These are phyloP conservation scores for Orycteropus afer DNA, from an alignment of 2,113 vertebrate species.

Conservation along the genomic window DNA sequence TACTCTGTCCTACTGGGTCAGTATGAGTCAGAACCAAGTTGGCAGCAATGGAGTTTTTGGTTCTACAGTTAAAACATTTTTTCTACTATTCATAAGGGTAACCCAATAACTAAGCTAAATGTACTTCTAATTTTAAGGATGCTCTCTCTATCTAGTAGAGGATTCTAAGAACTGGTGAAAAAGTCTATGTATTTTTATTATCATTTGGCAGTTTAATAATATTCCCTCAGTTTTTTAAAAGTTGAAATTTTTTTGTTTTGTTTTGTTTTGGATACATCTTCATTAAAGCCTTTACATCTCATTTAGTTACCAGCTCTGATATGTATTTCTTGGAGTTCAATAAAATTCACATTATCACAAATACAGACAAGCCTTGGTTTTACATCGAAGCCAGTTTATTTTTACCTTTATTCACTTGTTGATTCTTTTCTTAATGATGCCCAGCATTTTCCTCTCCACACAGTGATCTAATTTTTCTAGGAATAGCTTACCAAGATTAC, in stretches of 20 bases:
- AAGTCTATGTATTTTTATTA: background rate
- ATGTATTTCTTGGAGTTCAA: background rate
- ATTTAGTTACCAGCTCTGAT: background rate
- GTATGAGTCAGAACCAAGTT: background rate
- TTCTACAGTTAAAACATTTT: background rate
- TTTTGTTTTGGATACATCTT: background rate
- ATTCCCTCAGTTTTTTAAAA: constrained; percentile 30
- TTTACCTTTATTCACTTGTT: constrained; percentile 36
- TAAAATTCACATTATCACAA: background rate
- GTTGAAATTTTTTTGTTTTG: background rate
- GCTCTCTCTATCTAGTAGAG: background rate
- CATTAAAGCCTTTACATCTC: constrained; percentile 25
- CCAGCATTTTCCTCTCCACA: constrained; percentile 44
- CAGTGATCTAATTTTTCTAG: constrained; percentile 59
- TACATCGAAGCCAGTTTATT: background rate
- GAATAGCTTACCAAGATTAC: constrained; percentile 56
- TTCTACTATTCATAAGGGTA: background rate
- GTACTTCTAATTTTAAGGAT: constrained; percentile 38
- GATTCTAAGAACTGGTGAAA: background rate
- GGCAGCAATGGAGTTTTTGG: background rate
- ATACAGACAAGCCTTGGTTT: constrained; percentile 13
- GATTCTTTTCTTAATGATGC: constrained; percentile 39
- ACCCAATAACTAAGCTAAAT: constrained; percentile 20
- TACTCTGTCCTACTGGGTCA: background rate
- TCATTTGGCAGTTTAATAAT: background rate